Base-by-base conservation (phyloP, 2,113 vertebrate species). In the Penelope pileata region DNA sequence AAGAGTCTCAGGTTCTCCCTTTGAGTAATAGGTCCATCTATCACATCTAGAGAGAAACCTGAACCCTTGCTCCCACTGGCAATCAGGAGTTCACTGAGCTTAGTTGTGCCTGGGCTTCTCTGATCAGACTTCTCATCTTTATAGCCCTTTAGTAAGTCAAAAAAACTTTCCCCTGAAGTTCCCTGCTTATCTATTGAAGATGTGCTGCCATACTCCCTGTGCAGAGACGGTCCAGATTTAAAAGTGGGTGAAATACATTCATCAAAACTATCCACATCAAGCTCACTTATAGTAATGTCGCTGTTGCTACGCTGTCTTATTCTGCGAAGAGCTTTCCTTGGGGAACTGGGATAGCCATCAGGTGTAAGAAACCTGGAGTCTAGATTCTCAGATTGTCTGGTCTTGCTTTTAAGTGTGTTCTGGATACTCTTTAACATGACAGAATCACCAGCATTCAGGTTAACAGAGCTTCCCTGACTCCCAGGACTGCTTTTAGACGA, bases 161-260 rank as follows among this genome's bases (percentile, higher is more conserved):
- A 99, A 96, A 99, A 99, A 96, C 98, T 98, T 63, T 99, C 98
- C 54, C 98, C 98, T n/a, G 98, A 97, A 50, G 98, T 99, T 8
- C 99, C 99, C 76, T 99, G 99, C 74, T 99, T 99, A 89, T 99
- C 99, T 82, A 99, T 99, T 4, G 99, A 99, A 51, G 99, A 99
- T n/a, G 99, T 99, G 97, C 99, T 99, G n/a, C 99, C 99, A 42
- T 99, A 99, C 86, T 99, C 99, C 34, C 99, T 98, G 94, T 99
- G 99, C 73, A 99, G 96, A 40, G 99, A 99, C 4, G 99, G 98
- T 88, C 98, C 98, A 15, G 97, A 98, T 97, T 99, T 99, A 87
- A 98, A 98, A 2, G 98, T 98, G 13, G 97, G 99, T 75, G 98
- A 97, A 83, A 98, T 98, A 98, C 99, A 99, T 92, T 99, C 99